Conservation (phyloP, 2,888 invertebrate species). For the Acanthosepion esculentum region DNA sequence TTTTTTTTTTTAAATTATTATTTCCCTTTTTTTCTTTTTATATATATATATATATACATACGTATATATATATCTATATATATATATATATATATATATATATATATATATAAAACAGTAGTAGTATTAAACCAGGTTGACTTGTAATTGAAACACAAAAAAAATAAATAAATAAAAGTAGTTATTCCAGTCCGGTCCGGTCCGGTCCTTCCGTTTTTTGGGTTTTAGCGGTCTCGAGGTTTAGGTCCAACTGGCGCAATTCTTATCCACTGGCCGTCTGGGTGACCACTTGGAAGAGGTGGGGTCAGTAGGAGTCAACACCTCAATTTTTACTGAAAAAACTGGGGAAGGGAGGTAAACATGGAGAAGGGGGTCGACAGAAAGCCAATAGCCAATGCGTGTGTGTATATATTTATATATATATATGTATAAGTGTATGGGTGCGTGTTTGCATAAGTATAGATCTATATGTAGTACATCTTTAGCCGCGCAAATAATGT, state of each 20-base stretch:
- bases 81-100: no score
- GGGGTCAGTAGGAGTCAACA: slow-evolving; percentile 9
- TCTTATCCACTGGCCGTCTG: neutral
- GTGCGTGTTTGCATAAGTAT: slow-evolving; percentile 1
- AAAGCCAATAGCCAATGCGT: slow-evolving; percentile 10
- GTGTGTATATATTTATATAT: neutral
- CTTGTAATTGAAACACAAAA: neutral
- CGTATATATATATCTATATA: no score
- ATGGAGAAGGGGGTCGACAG: neutral
- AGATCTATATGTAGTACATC: neutral
- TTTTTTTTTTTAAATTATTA: neutral
- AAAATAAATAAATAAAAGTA: neutral
- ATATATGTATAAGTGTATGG: neutral
- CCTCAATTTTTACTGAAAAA: neutral
- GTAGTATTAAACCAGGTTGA: neutral
- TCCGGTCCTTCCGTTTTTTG: neutral
- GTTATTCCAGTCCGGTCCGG: no score
- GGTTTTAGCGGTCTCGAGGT: neutral
- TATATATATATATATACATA: no score
- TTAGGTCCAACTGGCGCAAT: neutral
- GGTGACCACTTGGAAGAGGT: neutral
- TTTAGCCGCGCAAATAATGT: neutral
- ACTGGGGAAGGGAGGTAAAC: neutral
- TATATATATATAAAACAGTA: neutral
- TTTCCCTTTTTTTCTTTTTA: no score